phyloP scores from a whole-genome alignment of 2,113 vertebrate species.

The human region GRCh38 chr5:12076001-12076500 shows the following conservation, averaged over 20 bases:
- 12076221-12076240: background rate
- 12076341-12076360: background rate
- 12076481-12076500: background rate
- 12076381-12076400: no score
- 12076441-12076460: background rate
- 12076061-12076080: background rate
- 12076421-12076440: no score
- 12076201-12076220: background rate
- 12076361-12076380: no score
- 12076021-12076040: background rate
- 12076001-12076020: background rate
- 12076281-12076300: background rate
- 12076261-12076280: background rate
- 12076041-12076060: background rate
- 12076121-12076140: background rate
- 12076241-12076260: background rate
- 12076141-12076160: background rate
- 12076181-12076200: background rate
- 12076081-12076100: background rate
- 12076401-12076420: no score
- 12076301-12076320: background rate
- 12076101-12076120: background rate
- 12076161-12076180: background rate
- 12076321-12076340: background rate
- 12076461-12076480: background rate